Evolutionary conservation across 2,113 vertebrate species (phyloP), one percentile per base, ranked within the genome.

Genomic region (Microtus ochrogaster): DNA sequence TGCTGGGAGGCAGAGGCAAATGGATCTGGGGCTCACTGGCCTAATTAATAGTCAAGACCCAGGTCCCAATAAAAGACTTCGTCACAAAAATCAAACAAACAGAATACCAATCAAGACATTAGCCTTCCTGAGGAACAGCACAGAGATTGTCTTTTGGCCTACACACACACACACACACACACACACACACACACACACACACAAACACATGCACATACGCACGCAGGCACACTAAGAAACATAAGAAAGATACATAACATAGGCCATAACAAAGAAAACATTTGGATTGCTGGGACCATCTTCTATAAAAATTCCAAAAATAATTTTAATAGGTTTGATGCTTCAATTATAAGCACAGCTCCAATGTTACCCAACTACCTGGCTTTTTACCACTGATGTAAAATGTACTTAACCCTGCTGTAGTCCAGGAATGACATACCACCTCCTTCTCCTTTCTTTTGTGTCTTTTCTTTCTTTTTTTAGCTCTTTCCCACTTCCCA

Each of bases 241-340:
- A 49, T 58, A 5, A 58, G 79, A 84, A 19, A 22, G 77, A 84
- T 52, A 91, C 21, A 83, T 28, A 9, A 33, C 63, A 84, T 30
- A 79, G 61, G 58, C 52, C 28, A 91, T 22, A 81, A 63, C n/a
- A 61, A 83, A 85, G 2, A 89, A 74, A 91, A 85, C 5, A 73
- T 70, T 55, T 91, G 14, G 16, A n/a, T 66, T 90, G 41, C 24
- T 88, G 63, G 44, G 1, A 66, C 6, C 17, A 44, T 65, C 44
- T 61, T 96, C 33, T n/a, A 91, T n/a, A 91, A 94, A 96, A 89
- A 55, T 17, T 41, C 30, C 3, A 68, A 84, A 65, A 72, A 74
- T 66, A 73, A 88, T 66, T 83, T 90, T 82, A 83, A 49, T 90
- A 89, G 74, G 11, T 72, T 70, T 90, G 16, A 28, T 61, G 82